Conservation (phyloP, 2,113 vertebrate genomes). For the Siphamia tubifer region DNA sequence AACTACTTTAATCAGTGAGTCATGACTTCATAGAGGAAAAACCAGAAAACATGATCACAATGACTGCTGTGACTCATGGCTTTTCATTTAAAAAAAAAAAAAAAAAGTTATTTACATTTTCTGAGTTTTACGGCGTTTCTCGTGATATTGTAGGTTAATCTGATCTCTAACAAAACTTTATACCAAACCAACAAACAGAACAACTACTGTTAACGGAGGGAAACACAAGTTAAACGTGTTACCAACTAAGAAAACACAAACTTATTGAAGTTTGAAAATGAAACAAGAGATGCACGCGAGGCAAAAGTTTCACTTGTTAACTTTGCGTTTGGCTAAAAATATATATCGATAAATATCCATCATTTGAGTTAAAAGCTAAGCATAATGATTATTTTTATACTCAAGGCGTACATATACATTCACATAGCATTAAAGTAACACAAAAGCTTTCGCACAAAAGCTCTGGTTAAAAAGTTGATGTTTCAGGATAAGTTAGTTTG, state of each 20-base stretch:
- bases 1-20: constrained; percentile 55
- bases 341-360: not conserved
- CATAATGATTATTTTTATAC: not conserved
- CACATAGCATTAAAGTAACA: too few relatives aligned
- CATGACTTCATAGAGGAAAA: not conserved
- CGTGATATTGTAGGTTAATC: not conserved
- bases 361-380: not conserved
- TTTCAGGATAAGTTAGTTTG: constrained; percentile 50
- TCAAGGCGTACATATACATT: too few relatives aligned
- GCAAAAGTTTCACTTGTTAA: constrained; percentile 3
- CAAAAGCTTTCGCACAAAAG: not conserved
- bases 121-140: not conserved
- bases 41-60: not conserved
- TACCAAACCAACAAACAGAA: not conserved
- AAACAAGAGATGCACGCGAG: not conserved
- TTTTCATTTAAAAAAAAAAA: too few relatives aligned
- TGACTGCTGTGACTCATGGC: not conserved
- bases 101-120: not conserved
- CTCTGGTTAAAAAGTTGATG: not conserved
- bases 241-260: not conserved
- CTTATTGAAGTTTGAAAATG: not conserved
- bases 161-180: constrained; percentile 8
- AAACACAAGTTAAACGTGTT: not conserved
- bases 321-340: not conserved
- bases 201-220: not conserved